Base-by-base conservation (phyloP, 2,888 invertebrate species). In the Brachypalpus laphriformis region DNA sequence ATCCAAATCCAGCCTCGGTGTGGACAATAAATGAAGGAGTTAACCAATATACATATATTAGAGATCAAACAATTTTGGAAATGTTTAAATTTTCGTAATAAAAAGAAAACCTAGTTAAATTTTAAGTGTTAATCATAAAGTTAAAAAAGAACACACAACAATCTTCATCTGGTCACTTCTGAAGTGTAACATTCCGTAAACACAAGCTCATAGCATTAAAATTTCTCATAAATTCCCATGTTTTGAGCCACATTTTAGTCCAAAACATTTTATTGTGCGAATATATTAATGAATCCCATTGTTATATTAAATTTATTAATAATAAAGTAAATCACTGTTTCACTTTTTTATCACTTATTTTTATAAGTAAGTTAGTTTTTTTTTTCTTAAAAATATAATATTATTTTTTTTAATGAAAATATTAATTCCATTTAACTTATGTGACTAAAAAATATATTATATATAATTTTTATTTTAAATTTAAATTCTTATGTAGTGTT, bases 401-500 rank as follows among this genome's bases (percentile, higher is more conserved):
- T n/a, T n/a, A n/a, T n/a, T n/a, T n/a, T n/a, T n/a, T n/a, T n/a
- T n/a, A n/a, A n/a, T 51, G 47, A 74, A 74, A 65, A 22, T 56
- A 74, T 75, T 61, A 77, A 61, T 61, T 81, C 54, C 57, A 25
- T 65, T 71, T 49, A 49, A 65, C 65, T 82, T 63, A 81, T 37
- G 11, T 68, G 14, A 63, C 68, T 65, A 49, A 25, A 75, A 57
- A 78, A 57, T 71, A 71, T 63, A 8, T 47, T 54, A 61, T 45
- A 56, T 65, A 18, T 51, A 54, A 18, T 59, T 47, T 37, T 18
- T 25, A 7, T 40, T 18, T n/a, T 57, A 51, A 31, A 37, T 37
- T 28, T 25, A 8, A 20, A 8, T 20, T 22, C 14, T 65, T 74
- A 16, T 25, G 6, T 37, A 31, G 16, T 31, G 34, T 11, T 45